A percentile compares a stretch with the other conserved stretches of the same genome.
These are phyloP conservation scores for Poeciliopsis gracilis DNA, from an alignment of 2,797 vertebrate species.

Conservation along the genomic window DNA sequence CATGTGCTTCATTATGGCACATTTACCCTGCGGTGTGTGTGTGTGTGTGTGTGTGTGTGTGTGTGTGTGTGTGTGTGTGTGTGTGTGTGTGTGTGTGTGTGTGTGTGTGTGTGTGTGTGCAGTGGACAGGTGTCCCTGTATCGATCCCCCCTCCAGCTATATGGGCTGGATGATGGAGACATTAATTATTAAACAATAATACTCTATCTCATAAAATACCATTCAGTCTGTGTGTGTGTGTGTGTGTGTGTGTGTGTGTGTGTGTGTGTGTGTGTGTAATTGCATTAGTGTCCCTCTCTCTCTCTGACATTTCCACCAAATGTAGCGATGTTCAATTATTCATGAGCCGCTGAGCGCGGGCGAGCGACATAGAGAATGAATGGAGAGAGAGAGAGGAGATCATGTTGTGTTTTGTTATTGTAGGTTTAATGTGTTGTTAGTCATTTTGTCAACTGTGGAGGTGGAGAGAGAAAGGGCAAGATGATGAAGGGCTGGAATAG, in stretches of 20 bases:
- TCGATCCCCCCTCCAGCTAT: constrained; percentile 6
- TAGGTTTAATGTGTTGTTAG: constrained; percentile 17
- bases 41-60: too few relatives aligned
- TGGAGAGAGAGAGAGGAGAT: constrained; percentile 12
- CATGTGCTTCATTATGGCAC: too few relatives aligned
- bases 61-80: too few relatives aligned
- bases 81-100: too few relatives aligned
- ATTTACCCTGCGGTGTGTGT: too few relatives aligned
- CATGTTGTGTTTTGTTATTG: constrained; percentile 20
- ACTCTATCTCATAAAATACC: constrained; percentile 54
- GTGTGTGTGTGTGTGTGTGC: too few relatives aligned
- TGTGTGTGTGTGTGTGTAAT: constrained; percentile 28
- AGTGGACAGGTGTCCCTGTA: constrained; percentile 39
- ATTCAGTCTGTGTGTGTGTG: constrained; percentile 32
- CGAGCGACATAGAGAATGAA: not conserved
- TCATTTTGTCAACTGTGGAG: constrained; percentile 5
- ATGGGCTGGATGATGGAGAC: constrained; percentile 59
- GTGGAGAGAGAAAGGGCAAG: not conserved
- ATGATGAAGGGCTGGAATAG: not conserved
- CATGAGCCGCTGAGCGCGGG: constrained; percentile 17
- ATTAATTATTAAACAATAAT: constrained; percentile 64
- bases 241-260: constrained; percentile 31
- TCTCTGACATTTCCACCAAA: constrained; percentile 60
- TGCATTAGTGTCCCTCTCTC: constrained; percentile 35
- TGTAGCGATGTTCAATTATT: constrained; percentile 54